Conservation (phyloP, 1,140 invertebrate species). For the silkworm (Bombyx mori) region ASM3026992v2 NC_085111.1:13426001-13426500, state of each 20-base stretch:
- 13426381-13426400: slow-evolving; percentile 21
- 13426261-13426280: slow-evolving; percentile 44
- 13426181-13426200: slow-evolving; percentile 57
- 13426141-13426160: slow-evolving; percentile 60
- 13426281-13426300: slow-evolving; percentile 68
- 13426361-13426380: slow-evolving; percentile 46
- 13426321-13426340: slow-evolving; percentile 61
- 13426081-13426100: slow-evolving; percentile 15
- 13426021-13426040: too few relatives aligned
- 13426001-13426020: too few relatives aligned
- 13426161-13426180: slow-evolving; percentile 62
- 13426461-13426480: too few relatives aligned
- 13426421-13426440: too few relatives aligned
- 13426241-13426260: slow-evolving; percentile 42
- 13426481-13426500: too few relatives aligned
- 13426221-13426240: slow-evolving; percentile 47
- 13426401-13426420: neutral
- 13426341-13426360: slow-evolving; percentile 59
- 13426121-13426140: slow-evolving; percentile 63
- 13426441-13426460: too few relatives aligned
- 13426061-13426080: too few relatives aligned
- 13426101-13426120: slow-evolving; percentile 52
- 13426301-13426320: slow-evolving; percentile 68
- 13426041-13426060: too few relatives aligned
- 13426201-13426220: slow-evolving; percentile 49